A percentile compares a stretch with the other conserved stretches of the same genome.
Conservation (phyloP, 1,140 invertebrate genomes). For the Schlechtendalia chinensis region DNA sequence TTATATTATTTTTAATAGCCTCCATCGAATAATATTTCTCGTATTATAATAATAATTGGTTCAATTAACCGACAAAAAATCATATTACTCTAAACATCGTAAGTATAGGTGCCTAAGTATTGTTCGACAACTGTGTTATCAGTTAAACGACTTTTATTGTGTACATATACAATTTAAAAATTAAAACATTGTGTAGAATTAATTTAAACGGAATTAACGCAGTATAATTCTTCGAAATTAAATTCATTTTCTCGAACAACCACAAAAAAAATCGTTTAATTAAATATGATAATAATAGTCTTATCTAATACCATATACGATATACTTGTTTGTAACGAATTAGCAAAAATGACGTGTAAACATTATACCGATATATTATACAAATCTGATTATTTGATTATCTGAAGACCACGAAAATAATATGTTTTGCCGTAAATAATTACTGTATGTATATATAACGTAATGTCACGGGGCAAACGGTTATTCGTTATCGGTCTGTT, state of each 20-base stretch:
- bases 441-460: background rate
- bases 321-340: too few species aligned
- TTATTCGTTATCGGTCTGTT: background rate
- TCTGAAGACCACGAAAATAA: background rate
- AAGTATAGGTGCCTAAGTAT: background rate
- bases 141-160: too few species aligned
- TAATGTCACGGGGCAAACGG: too few species aligned
- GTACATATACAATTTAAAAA: background rate
- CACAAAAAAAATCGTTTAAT: background rate
- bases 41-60: too few species aligned
- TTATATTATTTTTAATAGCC: too few species aligned
- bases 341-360: too few species aligned
- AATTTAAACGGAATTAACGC: background rate
- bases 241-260: background rate
- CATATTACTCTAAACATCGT: background rate
- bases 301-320: too few species aligned
- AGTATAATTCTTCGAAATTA: background rate
- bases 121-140: background rate
- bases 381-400: too few species aligned
- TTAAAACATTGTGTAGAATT: background rate
- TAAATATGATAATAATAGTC: too few species aligned
- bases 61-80: too few species aligned
- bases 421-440: background rate
- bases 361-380: too few species aligned
- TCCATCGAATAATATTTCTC: too few species aligned